Base-by-base conservation (phyloP, 2,797 vertebrate species). In the Knipowitschia caucasica region DNA sequence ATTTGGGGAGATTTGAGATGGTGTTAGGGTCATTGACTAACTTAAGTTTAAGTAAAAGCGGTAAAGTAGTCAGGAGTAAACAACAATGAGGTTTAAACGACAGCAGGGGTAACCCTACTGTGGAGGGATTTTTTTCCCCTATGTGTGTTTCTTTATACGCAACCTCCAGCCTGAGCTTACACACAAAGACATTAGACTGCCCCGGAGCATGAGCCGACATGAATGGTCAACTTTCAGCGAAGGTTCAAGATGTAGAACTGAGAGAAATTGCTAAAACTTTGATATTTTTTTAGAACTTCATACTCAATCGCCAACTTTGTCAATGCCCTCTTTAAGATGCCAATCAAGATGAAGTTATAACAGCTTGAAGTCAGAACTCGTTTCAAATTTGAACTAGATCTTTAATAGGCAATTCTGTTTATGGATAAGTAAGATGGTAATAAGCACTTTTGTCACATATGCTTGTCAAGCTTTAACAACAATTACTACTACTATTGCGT, bases 61-160 rank as follows among this genome's bases (percentile, higher is more conserved):
- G 73, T 77, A 81, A 92, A 90, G 90, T 81, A 88, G 91, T 86
- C 87, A 89, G 91, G 90, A 90, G 77, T 56, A 91, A 91, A 92
- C 89, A 90, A 91, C 92, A 94, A 92, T 89, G 88, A 89, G 88
- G 86, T 91, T 92, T 78, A 80, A 80, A 71, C 33, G 56, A 71
- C 61, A 59, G 57, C 65, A 42, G 36, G 38, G 52, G 56, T n/a
- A 46, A 42, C 31, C 63, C 10, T 29, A 2, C 9, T 10, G 53
- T 6, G 53, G 42, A 46, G 30, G 34, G 25, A 31, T 51, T 63
- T 58, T 53, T 43, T 44, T 38, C 26, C 44, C 7, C 21, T 15
- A 18, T 39, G 33, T 65, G 59, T 64, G 59, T 53, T 73, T 67
- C 66, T 74, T 81, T 71, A 58, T 65, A 57, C 58, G 40, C 64